These are phyloP conservation scores for Carcina quercana DNA, from an alignment of 2,888 invertebrate genomes.

Conservation along the genomic window DNA sequence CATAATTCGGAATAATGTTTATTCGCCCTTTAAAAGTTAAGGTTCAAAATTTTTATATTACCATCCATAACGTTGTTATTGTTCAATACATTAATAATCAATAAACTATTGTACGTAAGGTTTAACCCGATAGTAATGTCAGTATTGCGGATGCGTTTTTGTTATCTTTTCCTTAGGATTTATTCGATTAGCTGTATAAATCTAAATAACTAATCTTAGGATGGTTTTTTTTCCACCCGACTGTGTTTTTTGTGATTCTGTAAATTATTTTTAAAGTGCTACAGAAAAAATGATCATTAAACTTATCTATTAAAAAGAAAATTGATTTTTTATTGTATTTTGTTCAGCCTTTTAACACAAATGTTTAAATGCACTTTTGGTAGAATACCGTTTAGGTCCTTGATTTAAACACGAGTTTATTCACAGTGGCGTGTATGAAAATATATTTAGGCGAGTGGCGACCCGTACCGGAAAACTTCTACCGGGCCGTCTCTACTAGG, in stretches of 20 bases:
- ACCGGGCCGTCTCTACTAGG: no score
- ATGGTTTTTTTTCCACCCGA: slow-evolving; percentile 36
- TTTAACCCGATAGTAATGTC: slow-evolving; percentile 43
- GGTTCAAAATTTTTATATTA: slow-evolving; percentile 51
- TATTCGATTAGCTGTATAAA: slow-evolving; percentile 49
- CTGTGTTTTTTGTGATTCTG: slow-evolving; percentile 56
- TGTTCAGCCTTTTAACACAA: not conserved
- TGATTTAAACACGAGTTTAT: no score
- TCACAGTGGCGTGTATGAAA: no score
- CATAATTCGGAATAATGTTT: slow-evolving; percentile 28
- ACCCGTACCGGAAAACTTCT: no score
- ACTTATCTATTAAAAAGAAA: slow-evolving; percentile 58
- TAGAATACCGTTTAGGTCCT: no score
- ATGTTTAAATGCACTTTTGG: not conserved
- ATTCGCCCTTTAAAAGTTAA: slow-evolving; percentile 36
- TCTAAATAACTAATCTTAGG: slow-evolving; percentile 45
- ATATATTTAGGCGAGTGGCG: no score
- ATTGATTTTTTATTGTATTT: no score
- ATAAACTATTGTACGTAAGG: slow-evolving; percentile 40
- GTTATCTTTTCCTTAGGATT: slow-evolving; percentile 53
- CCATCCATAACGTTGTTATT: slow-evolving; percentile 53
- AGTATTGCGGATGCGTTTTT: slow-evolving; percentile 49
- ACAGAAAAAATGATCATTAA: slow-evolving; percentile 68
- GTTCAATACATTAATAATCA: no score
- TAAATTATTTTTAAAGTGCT: slow-evolving; percentile 64